Conservation (phyloP, 92 coral and sea anemone species). For the Zoanthus gigantus region DNA sequence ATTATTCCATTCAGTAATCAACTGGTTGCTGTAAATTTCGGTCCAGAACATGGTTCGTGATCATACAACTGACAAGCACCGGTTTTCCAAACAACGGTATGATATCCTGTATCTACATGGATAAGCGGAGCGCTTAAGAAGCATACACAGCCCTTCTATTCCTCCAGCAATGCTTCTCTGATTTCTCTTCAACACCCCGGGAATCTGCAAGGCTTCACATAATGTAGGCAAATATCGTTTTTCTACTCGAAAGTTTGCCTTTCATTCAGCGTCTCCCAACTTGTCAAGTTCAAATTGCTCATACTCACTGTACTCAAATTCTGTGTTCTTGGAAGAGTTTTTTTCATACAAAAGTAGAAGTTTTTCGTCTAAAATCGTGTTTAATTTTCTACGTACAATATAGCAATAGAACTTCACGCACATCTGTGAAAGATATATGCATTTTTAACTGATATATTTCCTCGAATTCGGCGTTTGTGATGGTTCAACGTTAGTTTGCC, state of each 20-base stretch:
- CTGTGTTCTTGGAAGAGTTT: not conserved
- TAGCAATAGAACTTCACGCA: constrained; percentile 23
- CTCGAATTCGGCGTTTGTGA: not conserved
- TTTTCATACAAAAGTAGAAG: not conserved
- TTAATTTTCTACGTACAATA: constrained; percentile 2
- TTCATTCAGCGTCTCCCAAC: not conserved
- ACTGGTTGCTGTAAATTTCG: no score
- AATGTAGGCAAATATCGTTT: not conserved
- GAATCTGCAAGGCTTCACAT: not conserved
- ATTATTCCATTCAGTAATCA: no score
- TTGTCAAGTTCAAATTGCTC: not conserved
- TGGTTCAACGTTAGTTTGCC: not conserved
- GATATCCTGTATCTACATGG: no score
- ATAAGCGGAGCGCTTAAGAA: no score
- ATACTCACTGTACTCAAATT: not conserved
- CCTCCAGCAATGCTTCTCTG: no score
- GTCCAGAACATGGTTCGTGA: no score
- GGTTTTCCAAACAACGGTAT: no score
- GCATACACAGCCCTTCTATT: no score
- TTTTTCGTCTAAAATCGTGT: constrained; percentile 26
- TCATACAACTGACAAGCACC: no score
- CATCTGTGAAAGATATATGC: constrained; percentile 22
- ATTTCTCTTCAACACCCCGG: no score
- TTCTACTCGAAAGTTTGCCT: not conserved
- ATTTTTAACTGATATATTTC: not conserved